phyloP scores from a whole-genome alignment of 2,113 vertebrate genomes.

The Tragelaphus imberbis region DNA sequence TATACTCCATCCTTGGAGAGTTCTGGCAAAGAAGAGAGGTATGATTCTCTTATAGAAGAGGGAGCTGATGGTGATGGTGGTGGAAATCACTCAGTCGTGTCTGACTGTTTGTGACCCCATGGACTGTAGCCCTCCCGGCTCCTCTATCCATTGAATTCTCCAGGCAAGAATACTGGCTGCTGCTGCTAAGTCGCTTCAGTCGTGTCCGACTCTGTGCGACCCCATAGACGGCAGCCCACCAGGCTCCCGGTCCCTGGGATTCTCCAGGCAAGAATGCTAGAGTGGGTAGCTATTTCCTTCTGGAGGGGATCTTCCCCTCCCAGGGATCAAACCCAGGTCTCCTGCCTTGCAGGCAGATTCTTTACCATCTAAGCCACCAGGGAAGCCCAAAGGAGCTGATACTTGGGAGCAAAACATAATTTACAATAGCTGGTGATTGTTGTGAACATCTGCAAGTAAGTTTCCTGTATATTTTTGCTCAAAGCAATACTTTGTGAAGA shows the following conservation, averaged over 20 bases:
- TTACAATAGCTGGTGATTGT: neutral
- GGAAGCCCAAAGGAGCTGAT: neutral
- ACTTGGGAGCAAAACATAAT: neutral
- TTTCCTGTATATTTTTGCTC: neutral
- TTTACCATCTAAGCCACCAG: neutral
- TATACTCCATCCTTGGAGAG: neutral
- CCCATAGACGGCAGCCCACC: no score
- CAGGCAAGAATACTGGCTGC: neutral
- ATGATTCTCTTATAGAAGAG: neutral
- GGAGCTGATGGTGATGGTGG: neutral
- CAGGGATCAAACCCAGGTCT: neutral
- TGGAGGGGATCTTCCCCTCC: neutral
- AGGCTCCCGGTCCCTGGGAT: no score
- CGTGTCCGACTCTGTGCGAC: no score
- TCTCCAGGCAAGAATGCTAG: no score
- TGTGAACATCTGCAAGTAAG: neutral
- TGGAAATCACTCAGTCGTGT: accelerated
- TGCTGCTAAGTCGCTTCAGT: no score
- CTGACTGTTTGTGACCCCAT: neutral
- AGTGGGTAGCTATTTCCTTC: neutral
- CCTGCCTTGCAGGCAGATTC: neutral
- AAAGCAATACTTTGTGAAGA: neutral
- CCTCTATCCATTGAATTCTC: neutral
- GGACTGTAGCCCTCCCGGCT: neutral
- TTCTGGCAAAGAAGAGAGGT: neutral